Conservation (phyloP, 2,113 vertebrate species). For the Podocnemis expansa region DNA sequence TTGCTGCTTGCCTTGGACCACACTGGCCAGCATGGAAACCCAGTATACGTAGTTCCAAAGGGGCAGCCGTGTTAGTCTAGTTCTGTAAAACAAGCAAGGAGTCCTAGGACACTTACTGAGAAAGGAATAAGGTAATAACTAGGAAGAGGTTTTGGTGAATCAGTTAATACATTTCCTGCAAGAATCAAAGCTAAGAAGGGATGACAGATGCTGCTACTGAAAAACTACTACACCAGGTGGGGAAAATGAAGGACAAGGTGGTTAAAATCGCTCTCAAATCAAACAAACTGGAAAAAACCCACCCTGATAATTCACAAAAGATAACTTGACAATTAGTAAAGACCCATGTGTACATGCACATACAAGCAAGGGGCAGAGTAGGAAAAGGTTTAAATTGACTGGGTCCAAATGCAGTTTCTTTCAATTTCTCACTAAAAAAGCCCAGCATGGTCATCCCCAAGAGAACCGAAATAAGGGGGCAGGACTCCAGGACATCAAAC, state of each 20-base stretch:
- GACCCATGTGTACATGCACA: neutral
- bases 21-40: neutral
- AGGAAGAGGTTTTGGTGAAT: conserved; percentile 7
- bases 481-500: too few species aligned
- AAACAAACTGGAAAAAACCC: neutral
- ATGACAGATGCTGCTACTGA: neutral
- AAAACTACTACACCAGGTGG: neutral
- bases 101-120: too few species aligned
- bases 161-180: neutral
- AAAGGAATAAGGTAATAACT: neutral
- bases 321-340: neutral
- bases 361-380: neutral
- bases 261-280: neutral
- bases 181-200: neutral
- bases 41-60: conserved; percentile 43
- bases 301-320: neutral
- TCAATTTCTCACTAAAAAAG: neutral
- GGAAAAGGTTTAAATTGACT: neutral
- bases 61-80: too few species aligned
- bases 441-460: neutral
- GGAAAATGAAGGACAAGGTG: neutral
- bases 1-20: conserved; percentile 40
- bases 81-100: too few species aligned
- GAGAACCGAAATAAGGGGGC: neutral
- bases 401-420: neutral